A percentile compares a stretch with the other conserved stretches of the same genome.
These are phyloP conservation scores for Salticus scenicus DNA, from an alignment of 2,888 invertebrate species.

Conservation along the genomic window DNA sequence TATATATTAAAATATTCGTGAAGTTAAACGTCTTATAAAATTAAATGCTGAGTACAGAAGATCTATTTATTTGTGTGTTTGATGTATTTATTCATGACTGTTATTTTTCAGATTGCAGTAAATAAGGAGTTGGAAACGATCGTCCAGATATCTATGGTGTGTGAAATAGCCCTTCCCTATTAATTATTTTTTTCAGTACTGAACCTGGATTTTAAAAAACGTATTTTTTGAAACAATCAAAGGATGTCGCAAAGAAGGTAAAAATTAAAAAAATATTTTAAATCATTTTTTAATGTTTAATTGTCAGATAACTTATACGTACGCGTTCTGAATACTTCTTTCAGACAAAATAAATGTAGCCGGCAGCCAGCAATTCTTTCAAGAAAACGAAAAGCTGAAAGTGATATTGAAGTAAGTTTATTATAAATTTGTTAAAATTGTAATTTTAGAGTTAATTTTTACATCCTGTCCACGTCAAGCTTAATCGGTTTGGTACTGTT, in stretches of 20 bases:
- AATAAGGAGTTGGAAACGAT: too few species aligned
- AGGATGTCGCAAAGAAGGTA: constrained; percentile 37
- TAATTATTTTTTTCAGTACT: too few species aligned
- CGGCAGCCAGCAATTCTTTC: constrained; percentile 55
- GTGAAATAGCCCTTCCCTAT: too few species aligned
- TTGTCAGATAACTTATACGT: too few species aligned
- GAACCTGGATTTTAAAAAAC: too few species aligned
- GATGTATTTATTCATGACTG: too few species aligned
- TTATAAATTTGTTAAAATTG: neutral
- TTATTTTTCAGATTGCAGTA: too few species aligned
- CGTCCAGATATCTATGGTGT: too few species aligned
- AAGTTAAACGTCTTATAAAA: too few species aligned
- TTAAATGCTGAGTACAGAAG: too few species aligned
- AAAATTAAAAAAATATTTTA: neutral
- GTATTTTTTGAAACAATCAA: neutral
- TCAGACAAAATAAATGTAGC: constrained; percentile 15
- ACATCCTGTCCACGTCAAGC: constrained; percentile 51
- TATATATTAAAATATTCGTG: too few species aligned
- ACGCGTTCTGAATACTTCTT: neutral
- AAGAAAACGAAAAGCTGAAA: constrained; percentile 63
- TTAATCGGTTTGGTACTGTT: neutral
- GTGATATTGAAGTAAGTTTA: constrained; percentile 52
- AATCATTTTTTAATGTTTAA: neutral
- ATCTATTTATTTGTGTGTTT: too few species aligned
- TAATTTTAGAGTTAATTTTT: neutral